Base-by-base conservation (phyloP, 2,113 vertebrate genomes). In the Anoura caudifer region DNA sequence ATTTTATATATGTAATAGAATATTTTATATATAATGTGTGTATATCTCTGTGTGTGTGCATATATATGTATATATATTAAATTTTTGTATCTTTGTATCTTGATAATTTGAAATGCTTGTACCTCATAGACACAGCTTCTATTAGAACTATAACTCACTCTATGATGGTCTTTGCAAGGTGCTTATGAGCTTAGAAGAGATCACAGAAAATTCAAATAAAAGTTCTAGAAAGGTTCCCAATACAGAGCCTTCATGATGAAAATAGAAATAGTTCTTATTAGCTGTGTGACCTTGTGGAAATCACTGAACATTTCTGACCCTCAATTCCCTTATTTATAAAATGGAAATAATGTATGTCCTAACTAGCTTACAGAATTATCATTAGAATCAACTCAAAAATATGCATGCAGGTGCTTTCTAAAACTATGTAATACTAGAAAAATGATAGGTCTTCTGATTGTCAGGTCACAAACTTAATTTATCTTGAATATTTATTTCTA, bases 171-270 rank as follows among this genome's bases (percentile, higher is more conserved):
- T 94, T 52, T n/a, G 12, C 19, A 76, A 91, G 31, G 67, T 63
- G 24, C 22, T n/a, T 86, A 38, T 83, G 70, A 87, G 59, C 38
- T 95, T 92, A 87, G 50, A 79, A 79, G 90, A 81, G 8, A 47
- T 43, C 56, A 96, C 5, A 91, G n/a, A 88, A 87, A 63, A 90
- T 56, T 91, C 54, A 91, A 96, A 84, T 13, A 72, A 91, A 93
- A 90, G 20, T 73, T 13, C 14, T 36, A 86, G n/a, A 94, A 95
- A 88, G 14, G 31, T 19, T 91, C 50, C 47, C 52, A 94, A 95
- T 28, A 79, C 19, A 92, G 26, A 90, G 16, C 31, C 33, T 72
- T 90, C 52, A 77, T 92, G 33, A 36, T 93, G 47, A 95, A 82
- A 65, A 84, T 14, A 94, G 17, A 93, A 70, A 61, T 87, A 75